Evolutionary conservation across 2,113 vertebrate genomes (phyloP).

Genomic region (Terrapene triunguis): DNA sequence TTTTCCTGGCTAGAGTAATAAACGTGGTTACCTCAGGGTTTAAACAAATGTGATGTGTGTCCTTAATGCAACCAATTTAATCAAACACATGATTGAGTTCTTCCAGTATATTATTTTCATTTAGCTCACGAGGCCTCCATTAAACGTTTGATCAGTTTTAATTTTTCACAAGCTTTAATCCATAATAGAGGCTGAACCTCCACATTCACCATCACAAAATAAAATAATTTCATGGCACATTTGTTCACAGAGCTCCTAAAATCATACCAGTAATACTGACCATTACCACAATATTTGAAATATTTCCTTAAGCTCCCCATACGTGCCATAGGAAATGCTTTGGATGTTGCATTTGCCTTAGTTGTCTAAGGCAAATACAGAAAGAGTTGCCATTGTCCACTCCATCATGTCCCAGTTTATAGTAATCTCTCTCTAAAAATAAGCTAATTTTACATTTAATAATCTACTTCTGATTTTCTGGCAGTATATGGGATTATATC

Average conservation of each 20-base stretch:
- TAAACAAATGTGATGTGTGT: constrained; percentile 61
- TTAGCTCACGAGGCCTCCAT: constrained; percentile 44
- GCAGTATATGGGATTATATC: not conserved
- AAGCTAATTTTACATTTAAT: constrained; percentile 17
- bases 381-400: not conserved
- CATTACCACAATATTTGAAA: not conserved
- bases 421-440: not conserved
- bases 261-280: not conserved
- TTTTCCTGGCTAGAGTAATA: constrained; percentile 22
- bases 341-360: not conserved
- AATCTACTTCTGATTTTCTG: not conserved
- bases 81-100: constrained; percentile 64
- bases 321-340: not conserved
- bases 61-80: constrained; percentile 62
- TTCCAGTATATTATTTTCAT: constrained; percentile 58
- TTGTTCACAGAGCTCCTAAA: not conserved
- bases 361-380: not conserved
- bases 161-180: constrained; percentile 58
- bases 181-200: constrained; percentile 12
- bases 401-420: constrained; percentile 5
- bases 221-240: constrained; percentile 22
- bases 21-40: constrained; percentile 51
- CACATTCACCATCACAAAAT: not conserved
- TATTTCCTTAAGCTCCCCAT: not conserved
- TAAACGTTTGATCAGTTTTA: constrained; percentile 61